Evolutionary conservation across 1,140 invertebrate species (phyloP).

Genomic region (Drosophila ohnishii): DNA sequence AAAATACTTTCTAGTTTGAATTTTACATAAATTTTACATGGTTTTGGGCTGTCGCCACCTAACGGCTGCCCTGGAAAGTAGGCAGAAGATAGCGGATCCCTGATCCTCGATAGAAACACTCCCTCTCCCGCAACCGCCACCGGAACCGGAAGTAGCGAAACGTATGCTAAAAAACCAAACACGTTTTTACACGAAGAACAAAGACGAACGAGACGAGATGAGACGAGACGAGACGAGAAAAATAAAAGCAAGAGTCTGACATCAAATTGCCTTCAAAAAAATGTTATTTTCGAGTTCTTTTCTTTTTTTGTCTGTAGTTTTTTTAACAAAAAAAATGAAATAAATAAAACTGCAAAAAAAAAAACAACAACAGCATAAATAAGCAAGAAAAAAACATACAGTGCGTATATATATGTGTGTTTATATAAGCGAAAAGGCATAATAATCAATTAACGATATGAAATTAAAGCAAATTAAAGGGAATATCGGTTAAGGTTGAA

Average conservation of each 20-base stretch:
- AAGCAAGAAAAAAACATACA: constrained; percentile 33
- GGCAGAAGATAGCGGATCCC: constrained; percentile 17
- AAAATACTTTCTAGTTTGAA: not conserved
- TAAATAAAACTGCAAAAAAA: not conserved
- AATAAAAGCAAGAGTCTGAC: constrained; percentile 73
- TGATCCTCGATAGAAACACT: constrained; percentile 4
- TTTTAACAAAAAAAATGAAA: constrained; percentile 29
- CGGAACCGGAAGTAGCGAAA: constrained; percentile 26
- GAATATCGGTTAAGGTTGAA: not conserved
- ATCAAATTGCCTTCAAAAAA: constrained; percentile 77
- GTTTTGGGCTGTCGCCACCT: constrained; percentile 4
- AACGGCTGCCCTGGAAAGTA: constrained; percentile 15
- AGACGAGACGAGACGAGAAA: not conserved
- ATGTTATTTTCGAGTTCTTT: constrained; percentile 38
- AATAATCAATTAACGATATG: constrained; percentile 41
- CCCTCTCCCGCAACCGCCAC: constrained; percentile 15
- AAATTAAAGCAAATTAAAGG: constrained; percentile 2
- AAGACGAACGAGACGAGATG: constrained; percentile 17
- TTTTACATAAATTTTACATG: constrained; percentile 12
- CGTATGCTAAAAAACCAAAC: constrained; percentile 19
- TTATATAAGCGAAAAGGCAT: constrained; percentile 34
- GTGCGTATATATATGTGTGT: constrained; percentile 39
- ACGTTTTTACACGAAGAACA: constrained; percentile 23
- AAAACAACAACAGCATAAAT: not conserved
- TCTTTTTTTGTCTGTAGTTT: constrained; percentile 50